Evolutionary conservation across 2,888 invertebrate species (phyloP).

Genomic region (Saturnia pavonia): DNA sequence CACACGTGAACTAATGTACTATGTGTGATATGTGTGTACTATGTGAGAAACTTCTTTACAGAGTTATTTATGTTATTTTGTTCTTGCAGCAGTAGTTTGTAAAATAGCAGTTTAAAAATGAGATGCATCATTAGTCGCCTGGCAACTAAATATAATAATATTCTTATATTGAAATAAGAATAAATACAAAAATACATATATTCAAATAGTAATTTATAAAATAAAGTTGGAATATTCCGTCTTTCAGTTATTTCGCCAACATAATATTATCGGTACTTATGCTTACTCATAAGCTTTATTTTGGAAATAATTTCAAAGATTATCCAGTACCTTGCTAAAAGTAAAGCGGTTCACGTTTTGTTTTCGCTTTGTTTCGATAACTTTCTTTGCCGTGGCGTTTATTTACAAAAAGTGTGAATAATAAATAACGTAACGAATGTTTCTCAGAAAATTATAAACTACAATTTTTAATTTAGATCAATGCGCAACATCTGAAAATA

Average conservation of each 20-base stretch:
- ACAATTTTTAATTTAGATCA: background rate
- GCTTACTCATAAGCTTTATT: background rate
- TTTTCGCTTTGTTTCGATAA: background rate
- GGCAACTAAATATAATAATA: no score
- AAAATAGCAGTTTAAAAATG: no score
- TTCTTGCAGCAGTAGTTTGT: no score
- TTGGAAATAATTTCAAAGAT: background rate
- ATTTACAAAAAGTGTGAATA: background rate
- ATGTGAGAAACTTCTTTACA: no score
- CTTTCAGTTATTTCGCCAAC: background rate
- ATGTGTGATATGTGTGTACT: no score
- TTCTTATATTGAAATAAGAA: no score
- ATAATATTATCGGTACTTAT: background rate
- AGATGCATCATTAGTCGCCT: no score
- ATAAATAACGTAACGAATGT: background rate
- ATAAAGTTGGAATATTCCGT: background rate
- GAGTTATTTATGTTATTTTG: no score
- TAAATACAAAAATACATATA: no score
- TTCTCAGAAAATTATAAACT: background rate
- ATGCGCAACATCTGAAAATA: background rate
- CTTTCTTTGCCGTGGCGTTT: background rate
- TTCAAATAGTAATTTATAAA: no score
- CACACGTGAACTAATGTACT: no score
- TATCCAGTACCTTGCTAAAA: background rate
- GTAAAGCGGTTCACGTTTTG: background rate